These are phyloP conservation scores for Gymnothorax javanicus DNA, from an alignment of 2,797 vertebrate species.

Conservation along the genomic window DNA sequence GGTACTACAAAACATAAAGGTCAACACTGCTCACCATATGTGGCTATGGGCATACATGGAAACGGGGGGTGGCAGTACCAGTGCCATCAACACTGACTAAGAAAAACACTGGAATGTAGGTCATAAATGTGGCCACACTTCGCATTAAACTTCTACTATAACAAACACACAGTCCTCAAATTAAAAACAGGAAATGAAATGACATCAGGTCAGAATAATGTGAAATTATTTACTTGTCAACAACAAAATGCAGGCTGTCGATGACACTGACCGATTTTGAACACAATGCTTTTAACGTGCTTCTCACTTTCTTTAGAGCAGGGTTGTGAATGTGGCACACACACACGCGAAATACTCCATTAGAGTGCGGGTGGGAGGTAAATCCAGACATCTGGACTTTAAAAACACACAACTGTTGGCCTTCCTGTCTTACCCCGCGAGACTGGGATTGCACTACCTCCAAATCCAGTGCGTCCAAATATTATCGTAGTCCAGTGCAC, in stretches of 20 bases:
- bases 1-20: neutral
- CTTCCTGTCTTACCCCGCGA: neutral
- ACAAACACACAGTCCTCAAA: neutral
- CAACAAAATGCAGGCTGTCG: neutral
- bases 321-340: neutral
- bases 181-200: neutral
- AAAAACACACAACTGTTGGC: neutral
- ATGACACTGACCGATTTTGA: neutral
- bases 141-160: neutral
- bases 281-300: neutral
- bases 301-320: neutral
- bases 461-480: neutral
- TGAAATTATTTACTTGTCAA: neutral
- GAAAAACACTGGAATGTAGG: neutral
- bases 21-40: neutral
- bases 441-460: neutral
- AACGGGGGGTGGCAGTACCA: neutral
- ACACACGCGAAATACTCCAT: neutral
- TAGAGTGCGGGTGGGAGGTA: neutral
- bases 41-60: neutral
- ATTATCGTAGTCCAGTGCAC: neutral
- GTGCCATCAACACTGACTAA: neutral
- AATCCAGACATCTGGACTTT: slow-evolving; percentile 31
- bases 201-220: neutral
- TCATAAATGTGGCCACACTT: neutral